These are phyloP conservation scores for Brachionus paranguensis DNA, from an alignment of 1,140 invertebrate species.

Conservation along the genomic window DNA sequence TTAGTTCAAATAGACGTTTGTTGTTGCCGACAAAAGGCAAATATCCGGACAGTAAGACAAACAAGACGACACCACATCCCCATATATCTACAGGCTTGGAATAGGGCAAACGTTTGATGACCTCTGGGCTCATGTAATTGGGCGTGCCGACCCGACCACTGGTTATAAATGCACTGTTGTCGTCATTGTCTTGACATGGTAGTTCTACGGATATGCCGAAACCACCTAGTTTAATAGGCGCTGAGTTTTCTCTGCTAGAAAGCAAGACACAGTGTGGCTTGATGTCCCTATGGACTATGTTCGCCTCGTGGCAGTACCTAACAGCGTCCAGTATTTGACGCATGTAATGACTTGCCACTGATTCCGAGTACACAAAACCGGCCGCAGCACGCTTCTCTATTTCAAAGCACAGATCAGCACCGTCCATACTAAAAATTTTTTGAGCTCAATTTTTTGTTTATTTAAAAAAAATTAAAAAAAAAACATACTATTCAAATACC, in stretches of 20 bases:
- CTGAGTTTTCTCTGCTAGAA: conserved; percentile 89
- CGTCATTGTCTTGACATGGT: conserved; percentile 32
- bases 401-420: conserved; percentile 94
- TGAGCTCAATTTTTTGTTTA: not conserved
- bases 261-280: conserved; percentile 89
- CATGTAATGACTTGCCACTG: conserved; percentile 96
- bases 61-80: conserved; percentile 99
- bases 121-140: conserved; percentile 96
- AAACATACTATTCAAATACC: conserved; percentile 90
- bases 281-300: conserved; percentile 90
- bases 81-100: conserved; percentile 64
- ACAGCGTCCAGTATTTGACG: conserved; percentile 87
- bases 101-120: conserved; percentile 81
- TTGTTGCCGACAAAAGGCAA: conserved; percentile 88
- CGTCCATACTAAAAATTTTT: conserved; percentile 76
- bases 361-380: conserved; percentile 97
- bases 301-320: conserved; percentile 91
- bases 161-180: conserved; percentile 19
- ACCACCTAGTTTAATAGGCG: conserved; percentile 93
- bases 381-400: conserved; percentile 86
- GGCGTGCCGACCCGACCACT: conserved; percentile 68
- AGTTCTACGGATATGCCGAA: conserved; percentile 92
- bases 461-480: no score
- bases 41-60: conserved; percentile 85
- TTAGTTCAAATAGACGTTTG: conserved; percentile 79